Evolutionary conservation across 2,113 vertebrate species (phyloP), one percentile per base, ranked within the genome.

Genomic region (Pluvianellus socialis): DNA sequence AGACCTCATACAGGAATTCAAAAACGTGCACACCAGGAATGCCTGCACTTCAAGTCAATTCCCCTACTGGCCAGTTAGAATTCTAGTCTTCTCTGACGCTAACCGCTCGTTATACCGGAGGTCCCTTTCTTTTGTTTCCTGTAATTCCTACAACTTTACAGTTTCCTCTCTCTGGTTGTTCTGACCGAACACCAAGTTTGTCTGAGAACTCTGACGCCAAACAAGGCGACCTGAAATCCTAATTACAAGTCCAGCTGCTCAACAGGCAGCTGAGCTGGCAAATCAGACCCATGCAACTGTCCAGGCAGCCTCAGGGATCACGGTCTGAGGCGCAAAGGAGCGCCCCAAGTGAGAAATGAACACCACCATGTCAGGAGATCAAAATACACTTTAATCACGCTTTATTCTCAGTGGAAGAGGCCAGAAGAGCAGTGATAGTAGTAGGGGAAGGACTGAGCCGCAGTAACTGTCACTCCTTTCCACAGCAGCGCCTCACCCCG

Each of bases 331-430:
- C 4, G 33, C 45, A 22, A 22, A 16, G 35, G 49, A 45, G 58
- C 10, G 47, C 22, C 20, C 26, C 49, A 4, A 18, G 30, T 1
- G 1, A 40, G 21, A 32, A 52, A 16, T 4, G 12, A 26, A 22
- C 17, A 32, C 2, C 23, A 4, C 1, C 5, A 35, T 2, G 9
- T 0, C 2, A 4, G 15, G 16, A 20, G 19, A 35, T 2, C 16
- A 38, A 33, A 3, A 32, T 0, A n/a, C 1, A 9, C 10, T 53
- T 88, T 8, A 22, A 52, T 49, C 10, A 15, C 4, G 4, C 11
- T 74, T 65, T 23, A 27, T 71, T 55, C 24, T 24, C 40, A 6
- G 12, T 2, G 7, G 9, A 61, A 71, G 13, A 63, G 7, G 13
- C 27, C 63, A 32, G 9, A 14, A 20, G 30, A 30, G 16, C 33